These are phyloP conservation scores for Chlorops oryzae DNA, from an alignment of 1,140 invertebrate species.

Conservation along the genomic window DNA sequence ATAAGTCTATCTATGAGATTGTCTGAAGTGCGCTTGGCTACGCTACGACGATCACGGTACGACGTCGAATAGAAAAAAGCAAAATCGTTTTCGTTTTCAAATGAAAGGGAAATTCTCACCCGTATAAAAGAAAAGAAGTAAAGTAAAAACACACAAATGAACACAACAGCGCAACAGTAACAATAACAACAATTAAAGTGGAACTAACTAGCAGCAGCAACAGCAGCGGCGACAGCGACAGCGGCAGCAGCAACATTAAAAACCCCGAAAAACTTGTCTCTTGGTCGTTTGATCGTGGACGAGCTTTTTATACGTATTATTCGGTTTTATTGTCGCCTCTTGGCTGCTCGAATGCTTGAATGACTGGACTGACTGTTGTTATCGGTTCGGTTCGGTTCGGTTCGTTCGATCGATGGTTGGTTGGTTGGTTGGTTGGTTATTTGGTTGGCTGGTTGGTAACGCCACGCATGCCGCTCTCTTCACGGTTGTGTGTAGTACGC, in stretches of 20 bases:
- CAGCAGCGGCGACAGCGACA: conserved; percentile 3
- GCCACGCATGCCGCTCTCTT: too few species aligned
- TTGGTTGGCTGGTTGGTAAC: too few species aligned
- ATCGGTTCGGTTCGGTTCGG: too few species aligned
- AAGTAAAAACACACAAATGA: conserved; percentile 3
- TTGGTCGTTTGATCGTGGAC: too few species aligned
- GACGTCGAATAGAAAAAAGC: conserved; percentile 29
- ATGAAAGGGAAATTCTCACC: conserved; percentile 47
- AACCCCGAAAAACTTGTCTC: neutral
- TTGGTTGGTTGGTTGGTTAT: too few species aligned
- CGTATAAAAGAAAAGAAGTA: conserved; percentile 9
- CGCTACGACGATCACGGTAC: neutral
- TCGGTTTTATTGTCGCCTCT: too few species aligned
- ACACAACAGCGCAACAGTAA: conserved; percentile 12
- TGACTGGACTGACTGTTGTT: too few species aligned
- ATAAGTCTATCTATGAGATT: too few species aligned
- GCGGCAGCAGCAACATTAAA: neutral
- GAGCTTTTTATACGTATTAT: too few species aligned
- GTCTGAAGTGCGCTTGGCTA: neutral
- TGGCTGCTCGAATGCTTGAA: too few species aligned
- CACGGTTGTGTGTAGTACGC: too few species aligned
- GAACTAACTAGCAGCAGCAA: conserved; percentile 1
- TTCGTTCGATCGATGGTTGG: too few species aligned
- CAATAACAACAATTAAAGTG: conserved; percentile 6
- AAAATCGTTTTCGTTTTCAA: conserved; percentile 47